Percentiles rank a stretch among this genome's conserved stretches.
phyloP scores from a whole-genome alignment of 2,113 vertebrate species.

The Platichthys stellatus region DNA sequence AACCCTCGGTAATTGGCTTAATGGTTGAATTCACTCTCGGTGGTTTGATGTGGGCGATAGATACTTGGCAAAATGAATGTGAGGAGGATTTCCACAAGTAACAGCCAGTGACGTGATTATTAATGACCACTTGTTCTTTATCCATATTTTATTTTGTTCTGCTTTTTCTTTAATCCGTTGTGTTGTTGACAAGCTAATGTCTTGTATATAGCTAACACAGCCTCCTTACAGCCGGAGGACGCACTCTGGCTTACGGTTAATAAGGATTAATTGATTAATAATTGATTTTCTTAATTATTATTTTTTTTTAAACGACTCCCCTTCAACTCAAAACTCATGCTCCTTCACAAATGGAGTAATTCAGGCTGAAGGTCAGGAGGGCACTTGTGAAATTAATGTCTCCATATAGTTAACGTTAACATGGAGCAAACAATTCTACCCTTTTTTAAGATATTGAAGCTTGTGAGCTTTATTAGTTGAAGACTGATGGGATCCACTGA shows the following conservation, averaged over 20 bases:
- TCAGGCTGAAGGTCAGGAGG: not conserved
- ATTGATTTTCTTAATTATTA: not conserved
- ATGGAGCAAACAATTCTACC: constrained; percentile 1
- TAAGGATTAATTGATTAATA: too few species aligned
- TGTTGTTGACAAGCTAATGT: constrained; percentile 55
- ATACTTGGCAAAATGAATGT: constrained; percentile 66
- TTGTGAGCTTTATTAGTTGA: not conserved
- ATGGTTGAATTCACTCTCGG: not conserved
- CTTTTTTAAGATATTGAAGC: not conserved
- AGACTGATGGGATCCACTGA: not conserved
- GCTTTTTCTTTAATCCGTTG: constrained; percentile 33
- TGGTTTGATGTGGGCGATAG: constrained; percentile 40
- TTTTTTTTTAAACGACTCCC: constrained; percentile 7
- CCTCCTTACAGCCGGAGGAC: constrained; percentile 41
- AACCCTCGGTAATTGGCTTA: constrained; percentile 7
- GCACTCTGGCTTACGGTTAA: constrained; percentile 20
- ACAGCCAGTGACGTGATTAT: constrained; percentile 52
- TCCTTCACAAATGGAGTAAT: constrained; percentile 2
- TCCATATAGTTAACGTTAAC: constrained; percentile 9
- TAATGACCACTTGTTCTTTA: constrained; percentile 56
- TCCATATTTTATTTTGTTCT: constrained; percentile 11
- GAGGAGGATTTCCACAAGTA: constrained; percentile 61
- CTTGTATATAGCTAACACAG: constrained; percentile 51
- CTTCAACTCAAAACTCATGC: constrained; percentile 25
- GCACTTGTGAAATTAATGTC: constrained; percentile 18